Evolutionary conservation across 2,113 vertebrate genomes (phyloP).

Genomic region (Dryoscopus gambensis): DNA sequence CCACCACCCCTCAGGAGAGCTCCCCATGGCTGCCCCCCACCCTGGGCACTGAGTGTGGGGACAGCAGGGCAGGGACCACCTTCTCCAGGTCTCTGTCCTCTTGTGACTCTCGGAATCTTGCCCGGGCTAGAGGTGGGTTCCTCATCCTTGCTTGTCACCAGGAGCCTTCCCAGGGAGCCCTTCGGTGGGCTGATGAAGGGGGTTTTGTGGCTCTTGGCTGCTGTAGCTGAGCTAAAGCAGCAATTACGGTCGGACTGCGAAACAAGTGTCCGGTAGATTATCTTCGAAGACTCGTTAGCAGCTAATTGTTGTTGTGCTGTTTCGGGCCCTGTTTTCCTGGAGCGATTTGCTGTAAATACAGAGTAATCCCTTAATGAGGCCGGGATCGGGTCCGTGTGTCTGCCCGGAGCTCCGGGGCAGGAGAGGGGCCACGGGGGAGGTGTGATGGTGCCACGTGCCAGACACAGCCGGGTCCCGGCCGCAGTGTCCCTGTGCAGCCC

Average conservation of each 20-base stretch:
- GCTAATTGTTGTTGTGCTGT: slow-evolving; percentile 1
- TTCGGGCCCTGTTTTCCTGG: background rate
- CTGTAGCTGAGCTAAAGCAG: background rate
- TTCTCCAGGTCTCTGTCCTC: background rate
- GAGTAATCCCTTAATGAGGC: background rate
- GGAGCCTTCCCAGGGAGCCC: background rate
- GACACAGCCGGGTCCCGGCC: background rate
- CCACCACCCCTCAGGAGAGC: background rate
- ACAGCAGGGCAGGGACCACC: background rate
- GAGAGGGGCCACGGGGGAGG: background rate
- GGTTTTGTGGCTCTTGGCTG: background rate
- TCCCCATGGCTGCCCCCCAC: background rate
- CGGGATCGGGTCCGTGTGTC: background rate
- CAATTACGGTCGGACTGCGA: background rate
- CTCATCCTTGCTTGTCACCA: background rate
- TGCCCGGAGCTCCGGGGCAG: background rate
- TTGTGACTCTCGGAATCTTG: rapidly evolving
- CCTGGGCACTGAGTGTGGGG: background rate
- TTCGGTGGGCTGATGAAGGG: too few relatives aligned
- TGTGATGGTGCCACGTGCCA: background rate
- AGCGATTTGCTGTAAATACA: background rate
- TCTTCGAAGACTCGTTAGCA: background rate
- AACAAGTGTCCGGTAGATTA: background rate
- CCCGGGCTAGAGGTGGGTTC: background rate
- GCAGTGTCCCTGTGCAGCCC: background rate